Evolutionary conservation across 1,140 invertebrate species (phyloP).

Genomic region (Drosophila pruinosa): DNA sequence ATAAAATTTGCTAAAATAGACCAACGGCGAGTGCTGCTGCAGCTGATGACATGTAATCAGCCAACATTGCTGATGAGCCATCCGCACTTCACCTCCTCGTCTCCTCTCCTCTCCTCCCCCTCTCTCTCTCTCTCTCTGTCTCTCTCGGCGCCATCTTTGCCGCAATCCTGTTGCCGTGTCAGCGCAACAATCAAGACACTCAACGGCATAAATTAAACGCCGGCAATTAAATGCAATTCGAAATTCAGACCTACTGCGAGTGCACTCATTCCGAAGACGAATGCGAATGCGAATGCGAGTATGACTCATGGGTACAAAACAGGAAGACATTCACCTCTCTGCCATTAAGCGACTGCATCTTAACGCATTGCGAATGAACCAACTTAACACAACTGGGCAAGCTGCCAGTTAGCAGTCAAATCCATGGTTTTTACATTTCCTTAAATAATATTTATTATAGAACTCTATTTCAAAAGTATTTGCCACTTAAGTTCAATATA

Average conservation of each 20-base stretch:
- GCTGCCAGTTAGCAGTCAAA: not conserved
- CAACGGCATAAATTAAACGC: constrained; percentile 39
- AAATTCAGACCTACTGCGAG: constrained; percentile 22
- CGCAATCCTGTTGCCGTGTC: not conserved
- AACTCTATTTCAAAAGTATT: no score
- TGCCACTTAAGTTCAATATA: no score
- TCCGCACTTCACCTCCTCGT: not conserved
- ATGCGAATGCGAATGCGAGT: not conserved
- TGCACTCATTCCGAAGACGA: constrained; percentile 8
- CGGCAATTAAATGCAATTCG: constrained; percentile 49
- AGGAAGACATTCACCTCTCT: constrained; percentile 35
- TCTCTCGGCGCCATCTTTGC: not conserved
- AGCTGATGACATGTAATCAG: constrained; percentile 54
- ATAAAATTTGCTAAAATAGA: constrained; percentile 48
- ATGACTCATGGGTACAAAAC: constrained; percentile 21
- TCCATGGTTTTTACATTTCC: not conserved
- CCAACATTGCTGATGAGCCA: constrained; percentile 10
- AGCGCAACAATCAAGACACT: constrained; percentile 40
- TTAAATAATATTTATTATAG: not conserved
- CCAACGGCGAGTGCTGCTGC: constrained; percentile 27
- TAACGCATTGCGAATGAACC: not conserved
- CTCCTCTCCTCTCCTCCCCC: not conserved
- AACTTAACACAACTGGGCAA: constrained; percentile 1
- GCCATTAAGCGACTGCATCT: not conserved
- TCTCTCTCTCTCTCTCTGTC: not conserved